Evolutionary conservation across 2,113 vertebrate genomes (phyloP), one percentile per base, ranked within the genome.

Genomic region (Proteles cristata): DNA sequence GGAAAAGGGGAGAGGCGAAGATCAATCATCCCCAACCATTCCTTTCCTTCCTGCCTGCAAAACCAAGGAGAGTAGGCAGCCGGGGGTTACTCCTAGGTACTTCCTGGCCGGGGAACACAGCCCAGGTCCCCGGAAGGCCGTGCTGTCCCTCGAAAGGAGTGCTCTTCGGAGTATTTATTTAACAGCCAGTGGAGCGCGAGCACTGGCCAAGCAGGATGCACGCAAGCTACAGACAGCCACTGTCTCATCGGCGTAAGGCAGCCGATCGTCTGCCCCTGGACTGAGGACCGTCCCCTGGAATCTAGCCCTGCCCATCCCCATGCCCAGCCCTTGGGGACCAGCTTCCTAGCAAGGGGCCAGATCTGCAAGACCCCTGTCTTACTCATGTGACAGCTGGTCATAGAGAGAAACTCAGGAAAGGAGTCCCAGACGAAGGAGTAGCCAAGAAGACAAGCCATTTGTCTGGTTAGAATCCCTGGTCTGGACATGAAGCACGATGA

Each of bases 11-110:
- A 73, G 77, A 77, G 93, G 26, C 3, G 11, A 58, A 48, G 61
- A 39, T 79, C 65, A 1, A 14, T 15, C 61, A 33, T 43, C 35
- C 31, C 16, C 19, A 73, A 65, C 17, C 69, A 21, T 2, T 55
- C 65, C 95, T 94, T 77, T 79, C 76, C n/a, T 91, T 85, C 82
- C 84, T 91, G 43, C 82, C 84, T 91, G 43, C 71, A 80, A 12
- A 74, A 33, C 71, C 85, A 65, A 77, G 43, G 50, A 53, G 45
- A 69, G n/a, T 0, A 66, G 61, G 66, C 63, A 35, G 61, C 45
- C 10, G 4, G n/a, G 35, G 45, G 55, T 17, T 61, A 69, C 16
- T 61, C 33, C 3, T n/a, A 16, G 15, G 53, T 55, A 43, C 53
- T 55, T 85, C 69, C 50, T 45, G 83, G 45, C 79, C 76, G 77